A percentile compares a stretch with the other conserved stretches of the same genome.
Conservation (phyloP, 2,888 invertebrate genomes). For the Ischnus inquisitorius region DNA sequence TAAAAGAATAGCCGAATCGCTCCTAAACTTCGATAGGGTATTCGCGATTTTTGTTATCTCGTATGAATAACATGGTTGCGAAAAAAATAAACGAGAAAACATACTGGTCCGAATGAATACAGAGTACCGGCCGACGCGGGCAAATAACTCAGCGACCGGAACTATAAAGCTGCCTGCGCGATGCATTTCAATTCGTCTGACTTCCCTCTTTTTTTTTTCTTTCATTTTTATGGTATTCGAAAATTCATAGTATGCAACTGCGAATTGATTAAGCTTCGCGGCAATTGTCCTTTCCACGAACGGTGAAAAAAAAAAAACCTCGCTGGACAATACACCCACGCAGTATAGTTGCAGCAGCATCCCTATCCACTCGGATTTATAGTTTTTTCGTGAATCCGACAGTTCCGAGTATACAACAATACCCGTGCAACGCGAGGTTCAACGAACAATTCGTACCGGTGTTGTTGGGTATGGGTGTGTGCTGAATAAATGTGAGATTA, state of each 20-base stretch:
- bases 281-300: constrained; percentile 10
- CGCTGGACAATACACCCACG: constrained; percentile 9
- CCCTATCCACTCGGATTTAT: constrained; percentile 72
- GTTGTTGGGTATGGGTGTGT: constrained; percentile 1
- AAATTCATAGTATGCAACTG: constrained; percentile 17
- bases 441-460: constrained; percentile 64
- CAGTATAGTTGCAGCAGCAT: not conserved
- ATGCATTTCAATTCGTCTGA: not conserved
- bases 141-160: not conserved
- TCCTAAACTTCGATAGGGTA: not conserved
- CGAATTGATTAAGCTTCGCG: constrained; percentile 20
- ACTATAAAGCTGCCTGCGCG: not conserved
- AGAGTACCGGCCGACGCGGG: constrained; percentile 20
- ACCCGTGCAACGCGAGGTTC: constrained; percentile 42
- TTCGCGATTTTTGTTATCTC: not conserved
- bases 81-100: not conserved
- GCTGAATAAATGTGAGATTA: constrained; percentile 67
- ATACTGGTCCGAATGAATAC: not conserved
- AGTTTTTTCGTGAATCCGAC: constrained; percentile 74
- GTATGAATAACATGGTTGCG: not conserved
- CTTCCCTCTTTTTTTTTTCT: constrained; percentile 7
- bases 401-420: constrained; percentile 60
- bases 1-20: not conserved
- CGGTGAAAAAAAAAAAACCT: constrained; percentile 9
- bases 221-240: not conserved